A percentile compares a stretch with the other conserved stretches of the same genome.
phyloP scores from a whole-genome alignment of 2,797 vertebrate genomes.

The Rallus crepitans region DNA sequence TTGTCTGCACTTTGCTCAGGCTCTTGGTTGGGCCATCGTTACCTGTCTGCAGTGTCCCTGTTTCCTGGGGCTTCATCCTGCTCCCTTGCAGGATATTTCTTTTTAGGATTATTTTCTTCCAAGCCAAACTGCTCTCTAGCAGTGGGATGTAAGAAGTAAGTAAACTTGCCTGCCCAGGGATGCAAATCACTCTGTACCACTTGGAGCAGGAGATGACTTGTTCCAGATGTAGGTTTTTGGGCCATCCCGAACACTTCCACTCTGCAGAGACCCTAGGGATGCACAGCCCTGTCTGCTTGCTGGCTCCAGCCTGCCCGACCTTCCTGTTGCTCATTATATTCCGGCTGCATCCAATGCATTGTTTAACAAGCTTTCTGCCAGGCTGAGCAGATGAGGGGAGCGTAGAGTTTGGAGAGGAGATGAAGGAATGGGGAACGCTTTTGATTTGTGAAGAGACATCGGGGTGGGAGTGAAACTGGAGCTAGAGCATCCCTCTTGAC shows the following conservation, averaged over 20 bases:
- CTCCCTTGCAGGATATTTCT: background rate
- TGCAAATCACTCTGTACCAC: rapidly evolving
- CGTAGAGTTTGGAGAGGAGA: background rate
- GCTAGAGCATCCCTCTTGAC: background rate
- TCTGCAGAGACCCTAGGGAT: background rate
- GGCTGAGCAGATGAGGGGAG: constrained; percentile 28
- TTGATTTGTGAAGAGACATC: background rate
- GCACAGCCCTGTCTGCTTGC: background rate
- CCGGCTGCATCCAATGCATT: background rate
- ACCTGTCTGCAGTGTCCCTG: background rate
- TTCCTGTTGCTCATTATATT: background rate
- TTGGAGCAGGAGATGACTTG: rapidly evolving
- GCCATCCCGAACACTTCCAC: background rate
- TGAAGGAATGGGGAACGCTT: background rate
- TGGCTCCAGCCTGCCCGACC: background rate
- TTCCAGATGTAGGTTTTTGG: background rate
- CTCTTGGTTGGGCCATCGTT: background rate
- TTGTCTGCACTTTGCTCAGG: background rate
- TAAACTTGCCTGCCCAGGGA: background rate
- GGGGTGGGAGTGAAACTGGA: background rate
- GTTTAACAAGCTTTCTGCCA: constrained; percentile 26
- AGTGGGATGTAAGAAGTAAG: background rate
- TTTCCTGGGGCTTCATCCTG: background rate
- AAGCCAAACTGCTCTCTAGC: background rate
- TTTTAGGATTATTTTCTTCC: background rate